Percentiles rank a stretch among this genome's conserved stretches.
These are phyloP conservation scores for Allygus modestus DNA, from an alignment of 2,888 invertebrate genomes.

Conservation along the genomic window DNA sequence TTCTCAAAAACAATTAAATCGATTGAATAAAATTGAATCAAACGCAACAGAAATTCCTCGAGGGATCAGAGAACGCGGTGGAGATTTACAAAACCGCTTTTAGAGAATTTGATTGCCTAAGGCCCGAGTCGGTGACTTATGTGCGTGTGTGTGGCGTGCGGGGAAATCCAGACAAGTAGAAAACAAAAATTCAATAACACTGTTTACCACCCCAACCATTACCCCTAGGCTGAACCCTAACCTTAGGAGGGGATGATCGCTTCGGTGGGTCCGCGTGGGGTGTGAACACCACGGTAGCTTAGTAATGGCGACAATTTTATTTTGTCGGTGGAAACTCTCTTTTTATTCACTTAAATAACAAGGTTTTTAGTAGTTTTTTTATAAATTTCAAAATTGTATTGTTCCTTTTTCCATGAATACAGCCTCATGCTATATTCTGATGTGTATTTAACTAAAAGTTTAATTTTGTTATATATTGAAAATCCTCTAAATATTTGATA, in stretches of 20 bases:
- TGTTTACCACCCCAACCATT: conserved; percentile 51
- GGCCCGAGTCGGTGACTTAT: conserved; percentile 38
- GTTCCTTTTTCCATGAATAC: too few species aligned
- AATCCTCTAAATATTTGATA: too few species aligned
- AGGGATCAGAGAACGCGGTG: neutral
- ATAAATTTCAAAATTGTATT: too few species aligned
- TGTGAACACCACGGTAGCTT: neutral
- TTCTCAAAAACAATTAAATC: too few species aligned
- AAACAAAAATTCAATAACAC: conserved; percentile 65
- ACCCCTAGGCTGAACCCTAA: neutral
- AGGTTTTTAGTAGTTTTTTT: too few species aligned
- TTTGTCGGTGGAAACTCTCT: neutral
- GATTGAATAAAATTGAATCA: too few species aligned
- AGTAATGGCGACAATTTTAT: conserved; percentile 14
- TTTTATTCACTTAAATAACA: too few species aligned
- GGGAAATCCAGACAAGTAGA: conserved; percentile 62
- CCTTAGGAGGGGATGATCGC: conserved; percentile 51
- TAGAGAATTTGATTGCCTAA: conserved; percentile 49
- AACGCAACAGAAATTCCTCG: too few species aligned
- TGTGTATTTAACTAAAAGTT: too few species aligned
- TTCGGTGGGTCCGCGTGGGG: neutral
- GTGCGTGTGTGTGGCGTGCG: conserved; percentile 51
- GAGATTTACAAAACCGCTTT: conserved; percentile 25
- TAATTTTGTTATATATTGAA: too few species aligned
- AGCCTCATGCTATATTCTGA: too few species aligned